These are phyloP conservation scores for Neodiprion pinetum DNA, from an alignment of 1,140 invertebrate species.

Conservation along the genomic window DNA sequence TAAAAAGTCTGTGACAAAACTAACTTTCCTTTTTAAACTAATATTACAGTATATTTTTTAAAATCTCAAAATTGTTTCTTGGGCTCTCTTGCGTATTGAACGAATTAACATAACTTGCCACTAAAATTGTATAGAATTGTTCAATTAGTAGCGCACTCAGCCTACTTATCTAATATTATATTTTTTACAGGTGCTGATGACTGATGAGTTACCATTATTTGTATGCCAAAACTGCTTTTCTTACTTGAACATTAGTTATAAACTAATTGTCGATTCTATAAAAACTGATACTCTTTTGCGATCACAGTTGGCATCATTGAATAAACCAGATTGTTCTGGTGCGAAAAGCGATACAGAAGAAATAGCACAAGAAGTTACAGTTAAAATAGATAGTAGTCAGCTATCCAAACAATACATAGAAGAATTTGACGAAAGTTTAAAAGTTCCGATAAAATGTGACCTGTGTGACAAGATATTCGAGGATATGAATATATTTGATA, in stretches of 20 bases:
- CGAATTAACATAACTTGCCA: too few species aligned
- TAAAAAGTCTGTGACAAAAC: too few species aligned
- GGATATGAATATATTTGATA: constrained; percentile 34
- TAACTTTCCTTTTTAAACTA: background rate
- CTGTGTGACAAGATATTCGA: constrained; percentile 36
- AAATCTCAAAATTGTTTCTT: constrained; percentile 8
- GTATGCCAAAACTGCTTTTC: constrained; percentile 43
- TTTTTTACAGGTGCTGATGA: constrained; percentile 30
- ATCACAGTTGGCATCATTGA: constrained; percentile 18
- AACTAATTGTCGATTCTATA: constrained; percentile 35
- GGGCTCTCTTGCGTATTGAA: background rate
- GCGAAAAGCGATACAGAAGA: constrained; percentile 22
- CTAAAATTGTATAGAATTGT: too few species aligned
- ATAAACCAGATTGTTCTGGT: background rate
- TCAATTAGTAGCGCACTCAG: too few species aligned
- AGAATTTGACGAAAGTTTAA: background rate
- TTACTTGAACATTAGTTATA: constrained; percentile 44
- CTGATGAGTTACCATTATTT: constrained; percentile 41
- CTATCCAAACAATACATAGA: background rate
- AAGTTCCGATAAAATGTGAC: constrained; percentile 36
- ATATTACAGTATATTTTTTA: background rate
- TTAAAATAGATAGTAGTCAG: background rate
- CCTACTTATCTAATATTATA: background rate
- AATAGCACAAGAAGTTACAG: background rate
- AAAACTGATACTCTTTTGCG: constrained; percentile 36